These are phyloP conservation scores for Drosophila watanabei DNA, from an alignment of 1,140 invertebrate genomes.

Conservation along the genomic window DNA sequence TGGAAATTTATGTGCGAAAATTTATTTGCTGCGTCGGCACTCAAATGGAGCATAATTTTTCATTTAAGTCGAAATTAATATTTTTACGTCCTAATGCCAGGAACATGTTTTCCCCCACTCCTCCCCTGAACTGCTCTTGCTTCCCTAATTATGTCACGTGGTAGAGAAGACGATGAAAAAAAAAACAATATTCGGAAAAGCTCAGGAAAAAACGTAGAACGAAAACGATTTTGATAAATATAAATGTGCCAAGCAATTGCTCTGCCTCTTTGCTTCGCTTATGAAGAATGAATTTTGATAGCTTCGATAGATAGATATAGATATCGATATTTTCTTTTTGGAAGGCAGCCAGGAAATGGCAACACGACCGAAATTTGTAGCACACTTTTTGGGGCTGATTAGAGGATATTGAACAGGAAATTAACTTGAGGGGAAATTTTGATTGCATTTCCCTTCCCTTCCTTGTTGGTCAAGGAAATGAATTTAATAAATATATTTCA, in stretches of 20 bases:
- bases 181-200: slow-evolving; percentile 37
- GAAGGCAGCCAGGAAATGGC: neutral
- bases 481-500: neutral
- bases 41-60: slow-evolving; percentile 83
- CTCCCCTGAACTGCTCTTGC: neutral
- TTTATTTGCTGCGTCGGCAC: slow-evolving; percentile 65
- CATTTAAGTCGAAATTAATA: slow-evolving; percentile 84
- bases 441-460: neutral
- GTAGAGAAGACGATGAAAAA: neutral
- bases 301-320: slow-evolving; percentile 14
- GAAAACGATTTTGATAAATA: slow-evolving; percentile 42
- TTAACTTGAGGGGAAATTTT: slow-evolving; percentile 12
- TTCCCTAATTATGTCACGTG: slow-evolving; percentile 73
- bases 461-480: slow-evolving; percentile 10
- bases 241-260: slow-evolving; percentile 30
- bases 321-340: neutral
- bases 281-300: slow-evolving; percentile 38
- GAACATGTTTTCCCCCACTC: slow-evolving; percentile 18
- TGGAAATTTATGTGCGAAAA: slow-evolving; percentile 71
- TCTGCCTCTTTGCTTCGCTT: too few species aligned
- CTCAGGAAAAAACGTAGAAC: slow-evolving; percentile 2
- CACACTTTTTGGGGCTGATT: slow-evolving; percentile 31
- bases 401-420: slow-evolving; percentile 44
- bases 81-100: slow-evolving; percentile 61
- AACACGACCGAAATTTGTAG: slow-evolving; percentile 10